Evolutionary conservation across 2,888 invertebrate genomes (phyloP).

Genomic region (Macrostomum cliftonense): DNA sequence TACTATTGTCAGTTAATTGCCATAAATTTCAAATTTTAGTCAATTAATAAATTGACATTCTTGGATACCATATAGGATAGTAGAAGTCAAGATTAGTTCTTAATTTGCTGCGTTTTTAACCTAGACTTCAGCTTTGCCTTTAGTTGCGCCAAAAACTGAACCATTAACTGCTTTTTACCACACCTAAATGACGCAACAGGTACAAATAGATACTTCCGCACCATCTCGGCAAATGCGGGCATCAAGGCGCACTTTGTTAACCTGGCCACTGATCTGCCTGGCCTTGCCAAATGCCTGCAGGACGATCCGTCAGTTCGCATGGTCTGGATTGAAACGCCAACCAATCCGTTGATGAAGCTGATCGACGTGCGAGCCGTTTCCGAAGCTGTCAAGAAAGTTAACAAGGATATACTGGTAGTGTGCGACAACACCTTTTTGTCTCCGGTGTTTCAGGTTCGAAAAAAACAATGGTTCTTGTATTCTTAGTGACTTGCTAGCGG

Average conservation of each 20-base stretch:
- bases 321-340: conserved; percentile 83
- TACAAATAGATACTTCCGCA: conserved; percentile 55
- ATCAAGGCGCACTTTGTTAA: conserved; percentile 42
- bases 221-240: conserved; percentile 49
- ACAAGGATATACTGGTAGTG: conserved; percentile 55
- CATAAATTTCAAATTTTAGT: no score
- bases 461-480: conserved; percentile 22
- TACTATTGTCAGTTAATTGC: no score
- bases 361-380: conserved; percentile 58
- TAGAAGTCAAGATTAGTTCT: no score
- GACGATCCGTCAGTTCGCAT: conserved; percentile 27
- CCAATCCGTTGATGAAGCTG: conserved; percentile 81
- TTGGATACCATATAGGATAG: no score
- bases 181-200: conserved; percentile 22
- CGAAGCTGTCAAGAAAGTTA: conserved; percentile 43
- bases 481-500: not conserved
- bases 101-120: no score
- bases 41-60: no score
- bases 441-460: conserved; percentile 62
- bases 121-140: no score
- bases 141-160: no score
- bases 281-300: not conserved
- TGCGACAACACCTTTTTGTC: conserved; percentile 77
- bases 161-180: no score
- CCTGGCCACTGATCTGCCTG: no score